Evolutionary conservation across 2,113 vertebrate genomes (phyloP).

Genomic region (Empidonax traillii): DNA sequence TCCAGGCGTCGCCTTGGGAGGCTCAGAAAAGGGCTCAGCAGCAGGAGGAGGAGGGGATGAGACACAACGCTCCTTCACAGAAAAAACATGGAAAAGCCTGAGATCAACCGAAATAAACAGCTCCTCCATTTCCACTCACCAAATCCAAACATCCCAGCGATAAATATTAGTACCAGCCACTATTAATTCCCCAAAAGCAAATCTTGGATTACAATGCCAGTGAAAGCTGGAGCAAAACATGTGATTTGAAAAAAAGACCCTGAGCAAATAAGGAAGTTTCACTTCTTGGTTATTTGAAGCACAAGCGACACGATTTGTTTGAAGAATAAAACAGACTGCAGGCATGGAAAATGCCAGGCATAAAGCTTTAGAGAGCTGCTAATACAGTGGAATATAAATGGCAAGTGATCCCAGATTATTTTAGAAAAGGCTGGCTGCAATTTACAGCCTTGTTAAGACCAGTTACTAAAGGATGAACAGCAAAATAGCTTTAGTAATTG

Average conservation of each 20-base stretch:
- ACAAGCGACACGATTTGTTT: not conserved
- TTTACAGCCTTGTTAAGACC: not conserved
- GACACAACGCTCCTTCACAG: not conserved
- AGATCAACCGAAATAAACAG: not conserved
- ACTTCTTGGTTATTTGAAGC: not conserved
- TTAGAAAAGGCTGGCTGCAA: not conserved
- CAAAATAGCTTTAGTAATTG: slow-evolving; percentile 9
- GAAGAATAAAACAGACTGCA: slow-evolving; percentile 17
- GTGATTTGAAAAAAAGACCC: not conserved
- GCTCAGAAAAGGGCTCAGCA: not conserved
- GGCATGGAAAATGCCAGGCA: slow-evolving; percentile 29
- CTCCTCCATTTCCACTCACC: not conserved
- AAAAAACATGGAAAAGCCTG: fast-evolving
- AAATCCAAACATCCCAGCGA: not conserved
- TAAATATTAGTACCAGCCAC: not conserved
- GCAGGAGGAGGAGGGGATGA: not conserved
- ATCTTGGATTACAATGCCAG: not conserved
- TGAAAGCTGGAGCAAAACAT: not conserved
- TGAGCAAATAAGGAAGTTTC: slow-evolving; percentile 42
- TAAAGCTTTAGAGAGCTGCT: slow-evolving; percentile 1
- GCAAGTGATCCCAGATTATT: not conserved
- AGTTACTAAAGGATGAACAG: not conserved
- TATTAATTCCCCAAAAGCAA: not conserved
- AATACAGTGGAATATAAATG: not conserved
- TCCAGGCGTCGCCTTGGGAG: not conserved